A percentile compares a stretch with the other conserved stretches of the same genome.
These are phyloP conservation scores for Apis cerana DNA, from an alignment of 1,140 invertebrate species.

Conservation along the genomic window DNA sequence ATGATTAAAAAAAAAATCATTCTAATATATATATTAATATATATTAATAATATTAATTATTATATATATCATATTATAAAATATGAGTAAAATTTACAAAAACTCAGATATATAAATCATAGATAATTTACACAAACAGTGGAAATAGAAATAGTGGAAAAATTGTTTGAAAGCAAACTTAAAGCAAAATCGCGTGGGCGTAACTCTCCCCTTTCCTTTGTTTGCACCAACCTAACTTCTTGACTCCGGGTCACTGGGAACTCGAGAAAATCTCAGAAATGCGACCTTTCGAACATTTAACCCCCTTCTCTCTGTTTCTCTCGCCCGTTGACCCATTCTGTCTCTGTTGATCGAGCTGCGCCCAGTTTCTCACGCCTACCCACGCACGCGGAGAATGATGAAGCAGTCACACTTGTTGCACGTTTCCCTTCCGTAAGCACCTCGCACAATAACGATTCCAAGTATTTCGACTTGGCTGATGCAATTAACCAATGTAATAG, in stretches of 20 bases:
- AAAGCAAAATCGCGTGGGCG: constrained; percentile 14
- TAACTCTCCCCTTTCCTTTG: constrained; percentile 30
- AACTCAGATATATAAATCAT: background rate
- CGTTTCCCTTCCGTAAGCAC: constrained; percentile 27
- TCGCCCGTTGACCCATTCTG: constrained; percentile 35
- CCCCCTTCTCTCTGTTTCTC: background rate
- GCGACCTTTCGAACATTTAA: constrained; percentile 66
- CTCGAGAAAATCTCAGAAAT: constrained; percentile 69
- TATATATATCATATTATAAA: background rate
- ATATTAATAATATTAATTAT: background rate
- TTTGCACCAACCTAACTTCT: constrained; percentile 26
- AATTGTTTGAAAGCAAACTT: background rate
- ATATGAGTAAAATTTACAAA: background rate
- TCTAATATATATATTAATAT: too few relatives aligned
- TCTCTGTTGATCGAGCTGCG: constrained; percentile 33
- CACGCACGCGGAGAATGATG: constrained; percentile 68
- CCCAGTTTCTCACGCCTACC: constrained; percentile 70
- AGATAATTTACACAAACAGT: background rate
- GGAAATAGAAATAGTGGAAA: background rate
- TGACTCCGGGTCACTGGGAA: constrained; percentile 43
- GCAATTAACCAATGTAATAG: constrained; percentile 51
- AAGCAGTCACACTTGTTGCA: constrained; percentile 71
- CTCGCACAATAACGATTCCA: constrained; percentile 1
- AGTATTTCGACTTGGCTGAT: constrained; percentile 38
- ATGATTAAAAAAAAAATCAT: background rate